Evolutionary conservation across 2,888 invertebrate genomes (phyloP), one percentile per base, ranked within the genome.

Genomic region (Drosophila peninsularis): DNA sequence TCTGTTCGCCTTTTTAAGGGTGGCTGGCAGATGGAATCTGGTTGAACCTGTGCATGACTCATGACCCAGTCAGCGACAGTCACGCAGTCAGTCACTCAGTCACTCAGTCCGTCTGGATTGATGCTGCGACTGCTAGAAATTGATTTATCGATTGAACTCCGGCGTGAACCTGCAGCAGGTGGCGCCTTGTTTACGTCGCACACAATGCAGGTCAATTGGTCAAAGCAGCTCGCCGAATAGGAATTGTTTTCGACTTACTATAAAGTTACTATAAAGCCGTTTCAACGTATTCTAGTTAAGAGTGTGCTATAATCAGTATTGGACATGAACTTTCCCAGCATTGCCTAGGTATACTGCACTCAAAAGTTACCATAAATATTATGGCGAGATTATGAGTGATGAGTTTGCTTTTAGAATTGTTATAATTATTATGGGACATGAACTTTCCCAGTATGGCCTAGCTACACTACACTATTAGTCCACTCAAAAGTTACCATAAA

Each of bases 1-100:
- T 39, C 52, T 13, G 54, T 14, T 36, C 9, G 17, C 42, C 14
- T 24, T 47, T 52, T 41, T 77, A 76, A 63, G 76, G 76, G 77
- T 76, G 60, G 63, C 42, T 75, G 19, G 37, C 37, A 53, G 27
- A 53, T 27, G 36, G 13, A 37, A 49, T 55, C 68, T 68, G 53
- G 70, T 45, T 47, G 47, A 55, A 34, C 39, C 50, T 62, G 63
- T 39, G 37, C 32, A 41, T 73, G 78, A 71, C 69, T 73, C 75
- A 71, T 83, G 81, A 83, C 83, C 78, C 81, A 82, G 75, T 82
- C 70, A 24, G 13, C 3, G 47, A 9, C 53, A 41, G 42, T 19
- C 57, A 47, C 6, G 49, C 57, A 45, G 11, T 32, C 54, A 10
- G 14, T 39, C 53, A 24, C 2, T 36, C 55, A 45, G 13, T 24